Conservation (phyloP, 1,140 invertebrate genomes). For the Bombus sibiricus region DNA sequence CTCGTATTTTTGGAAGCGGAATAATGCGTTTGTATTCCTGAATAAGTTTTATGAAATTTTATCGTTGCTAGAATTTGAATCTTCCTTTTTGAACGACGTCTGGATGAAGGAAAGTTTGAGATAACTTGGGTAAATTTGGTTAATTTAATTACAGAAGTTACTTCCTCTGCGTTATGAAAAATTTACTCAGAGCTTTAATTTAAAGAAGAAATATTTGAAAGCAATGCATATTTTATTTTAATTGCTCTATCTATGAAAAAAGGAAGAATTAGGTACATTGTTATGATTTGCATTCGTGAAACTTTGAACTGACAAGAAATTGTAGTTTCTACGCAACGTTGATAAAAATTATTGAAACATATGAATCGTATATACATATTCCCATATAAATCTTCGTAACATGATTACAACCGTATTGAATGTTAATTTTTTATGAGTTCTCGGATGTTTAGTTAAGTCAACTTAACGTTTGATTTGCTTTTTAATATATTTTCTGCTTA, state of each 20-base stretch:
- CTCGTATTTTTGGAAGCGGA: neutral
- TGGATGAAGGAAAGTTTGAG: neutral
- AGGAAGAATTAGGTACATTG: neutral
- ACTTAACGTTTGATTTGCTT: neutral
- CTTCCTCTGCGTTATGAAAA: neutral
- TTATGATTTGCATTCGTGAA: constrained; percentile 3
- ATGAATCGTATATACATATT: too few relatives aligned
- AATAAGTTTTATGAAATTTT: neutral
- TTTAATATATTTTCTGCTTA: neutral
- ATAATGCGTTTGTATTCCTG: neutral
- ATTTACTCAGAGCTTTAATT: neutral
- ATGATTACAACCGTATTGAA: too few relatives aligned
- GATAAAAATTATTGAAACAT: too few relatives aligned
- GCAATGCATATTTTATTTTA: neutral
- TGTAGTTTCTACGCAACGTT: neutral
- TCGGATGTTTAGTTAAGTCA: neutral
- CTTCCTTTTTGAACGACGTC: neutral
- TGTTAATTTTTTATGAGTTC: too few relatives aligned
- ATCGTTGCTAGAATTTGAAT: too few relatives aligned
- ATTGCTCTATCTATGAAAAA: neutral
- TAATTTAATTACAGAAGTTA: constrained; percentile 10
- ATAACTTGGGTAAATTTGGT: neutral
- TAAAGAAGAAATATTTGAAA: neutral
- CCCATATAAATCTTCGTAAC: too few relatives aligned
- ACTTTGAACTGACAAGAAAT: neutral